A percentile compares a stretch with the other conserved stretches of the same genome.
phyloP scores from a whole-genome alignment of 2,113 vertebrate species.

The Lutjanus erythropterus region DNA sequence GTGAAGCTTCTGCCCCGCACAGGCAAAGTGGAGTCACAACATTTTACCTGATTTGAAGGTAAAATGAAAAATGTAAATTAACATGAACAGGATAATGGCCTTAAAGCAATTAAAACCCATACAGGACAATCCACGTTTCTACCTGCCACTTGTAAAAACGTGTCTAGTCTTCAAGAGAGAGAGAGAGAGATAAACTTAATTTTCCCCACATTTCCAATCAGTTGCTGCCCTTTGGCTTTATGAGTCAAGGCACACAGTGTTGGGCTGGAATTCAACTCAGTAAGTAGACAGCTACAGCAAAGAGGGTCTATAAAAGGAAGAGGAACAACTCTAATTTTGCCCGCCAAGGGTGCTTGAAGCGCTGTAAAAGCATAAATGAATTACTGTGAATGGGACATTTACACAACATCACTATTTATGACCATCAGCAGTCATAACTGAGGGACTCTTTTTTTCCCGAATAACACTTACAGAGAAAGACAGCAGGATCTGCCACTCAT shows the following conservation, averaged over 20 bases:
- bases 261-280: constrained; percentile 28
- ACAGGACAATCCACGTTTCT: background rate
- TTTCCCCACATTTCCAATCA: constrained; percentile 49
- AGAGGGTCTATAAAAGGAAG: constrained; percentile 27
- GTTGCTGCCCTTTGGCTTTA: constrained; percentile 54
- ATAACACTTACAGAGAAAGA: background rate
- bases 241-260: constrained; percentile 36
- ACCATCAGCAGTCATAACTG: constrained; percentile 12
- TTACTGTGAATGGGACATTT: constrained; percentile 30
- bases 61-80: constrained; percentile 27
- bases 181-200: constrained; percentile 47
- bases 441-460: background rate
- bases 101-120: constrained; percentile 34
- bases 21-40: constrained; percentile 27
- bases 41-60: constrained; percentile 22
- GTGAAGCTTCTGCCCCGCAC: constrained; percentile 5
- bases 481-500: background rate
- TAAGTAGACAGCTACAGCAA: constrained; percentile 18
- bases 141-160: constrained; percentile 19
- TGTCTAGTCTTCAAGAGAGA: constrained; percentile 27
- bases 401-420: constrained; percentile 34
- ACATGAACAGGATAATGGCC: constrained; percentile 12
- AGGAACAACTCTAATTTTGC: constrained; percentile 22
- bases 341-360: constrained; percentile 25
- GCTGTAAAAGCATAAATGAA: constrained; percentile 39